Base-by-base conservation (phyloP, 2,888 invertebrate genomes). In the Erynnis tages region DNA sequence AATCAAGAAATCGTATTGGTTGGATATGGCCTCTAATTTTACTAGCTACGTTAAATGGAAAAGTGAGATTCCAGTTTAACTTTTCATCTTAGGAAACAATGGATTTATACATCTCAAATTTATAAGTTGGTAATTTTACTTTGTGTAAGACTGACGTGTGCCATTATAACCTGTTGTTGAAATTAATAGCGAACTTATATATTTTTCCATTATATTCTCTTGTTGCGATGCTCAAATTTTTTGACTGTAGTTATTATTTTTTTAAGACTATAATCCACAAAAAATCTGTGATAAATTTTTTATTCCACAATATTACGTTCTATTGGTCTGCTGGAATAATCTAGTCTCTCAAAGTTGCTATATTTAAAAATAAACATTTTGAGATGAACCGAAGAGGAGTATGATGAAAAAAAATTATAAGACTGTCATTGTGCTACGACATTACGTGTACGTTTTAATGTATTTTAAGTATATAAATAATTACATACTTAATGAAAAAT, bases 331-430 rank as follows among this genome's bases (percentile, higher is more conserved):
- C 19, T 23, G 41, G 17, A 50, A 43, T 38, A 21, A 30, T 50
- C 50, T 50, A 50, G 50, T 50, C 50, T 40, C 21, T 41, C 25
- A 35, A 29, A 35, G 50, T 50, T 50, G 43, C 43, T 50, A 50
- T 50, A 50, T 50, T 43, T 43, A 35, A 41, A 34, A 50, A 43
- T 40, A 49, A 41, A 43, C 17, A 11, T 25, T 32, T 49, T 41
- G 41, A 34, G 43, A 16, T 17, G 34, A 38, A 48, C 14, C 11
- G 25, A 35, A 14, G 47, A 6, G 47, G 50, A 37, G 50, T 32
- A 21, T 52, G 34, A 52, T 16, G 29, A 52, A 52, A 50, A 34
- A 44, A 35, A 25, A 35, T 49, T 1, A 41, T 50, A 50, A 52
- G 50, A 52, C 50, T 52, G 44, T 44, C 21, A 11, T 11, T 44